Percentiles rank a stretch among this genome's conserved stretches.
Conservation (phyloP, 2,888 invertebrate species). For the Drosophila lacicola region DNA sequence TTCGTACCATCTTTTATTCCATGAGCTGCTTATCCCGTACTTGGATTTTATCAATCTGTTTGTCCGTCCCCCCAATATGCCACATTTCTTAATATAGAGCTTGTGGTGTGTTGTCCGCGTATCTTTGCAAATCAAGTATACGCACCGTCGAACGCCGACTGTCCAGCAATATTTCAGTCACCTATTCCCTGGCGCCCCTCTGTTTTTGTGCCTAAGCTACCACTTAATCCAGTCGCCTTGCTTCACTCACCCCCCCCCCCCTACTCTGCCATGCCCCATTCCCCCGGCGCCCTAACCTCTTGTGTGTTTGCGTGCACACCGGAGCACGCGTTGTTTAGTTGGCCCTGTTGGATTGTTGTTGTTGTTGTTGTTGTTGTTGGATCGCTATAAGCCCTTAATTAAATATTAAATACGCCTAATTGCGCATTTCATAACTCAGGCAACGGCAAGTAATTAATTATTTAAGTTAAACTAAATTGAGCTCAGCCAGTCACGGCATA, state of each 20-base stretch:
- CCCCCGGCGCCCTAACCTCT: slow-evolving; percentile 21
- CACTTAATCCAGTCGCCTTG: slow-evolving; percentile 76
- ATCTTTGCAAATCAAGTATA: slow-evolving; percentile 65
- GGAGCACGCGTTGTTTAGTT: slow-evolving; percentile 34
- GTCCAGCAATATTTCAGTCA: slow-evolving; percentile 55
- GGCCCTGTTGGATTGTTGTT: slow-evolving; percentile 21
- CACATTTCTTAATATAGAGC: slow-evolving; percentile 36
- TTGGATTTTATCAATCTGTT: slow-evolving; percentile 9
- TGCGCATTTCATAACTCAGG: slow-evolving; percentile 81
- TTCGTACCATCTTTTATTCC: not conserved
- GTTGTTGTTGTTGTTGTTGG: slow-evolving; percentile 29
- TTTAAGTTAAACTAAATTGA: slow-evolving; percentile 80
- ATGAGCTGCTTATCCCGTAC: not conserved
- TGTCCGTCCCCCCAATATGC: not conserved
- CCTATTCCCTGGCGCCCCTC: slow-evolving; percentile 40
- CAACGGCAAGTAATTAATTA: slow-evolving; percentile 78
- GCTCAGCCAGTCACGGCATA: slow-evolving; percentile 58
- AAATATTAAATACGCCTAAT: slow-evolving; percentile 80
- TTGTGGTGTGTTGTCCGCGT: slow-evolving; percentile 14
- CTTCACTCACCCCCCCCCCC: slow-evolving; percentile 1
- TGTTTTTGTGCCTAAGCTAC: slow-evolving; percentile 65
- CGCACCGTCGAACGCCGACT: slow-evolving; percentile 60
- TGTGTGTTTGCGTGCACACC: slow-evolving; percentile 50
- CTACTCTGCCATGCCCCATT: not conserved
- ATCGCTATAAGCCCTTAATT: slow-evolving; percentile 73